A percentile compares a stretch with the other conserved stretches of the same genome.
These are phyloP conservation scores for Drosophila rufa DNA, from an alignment of 1,140 invertebrate species.

Conservation along the genomic window DNA sequence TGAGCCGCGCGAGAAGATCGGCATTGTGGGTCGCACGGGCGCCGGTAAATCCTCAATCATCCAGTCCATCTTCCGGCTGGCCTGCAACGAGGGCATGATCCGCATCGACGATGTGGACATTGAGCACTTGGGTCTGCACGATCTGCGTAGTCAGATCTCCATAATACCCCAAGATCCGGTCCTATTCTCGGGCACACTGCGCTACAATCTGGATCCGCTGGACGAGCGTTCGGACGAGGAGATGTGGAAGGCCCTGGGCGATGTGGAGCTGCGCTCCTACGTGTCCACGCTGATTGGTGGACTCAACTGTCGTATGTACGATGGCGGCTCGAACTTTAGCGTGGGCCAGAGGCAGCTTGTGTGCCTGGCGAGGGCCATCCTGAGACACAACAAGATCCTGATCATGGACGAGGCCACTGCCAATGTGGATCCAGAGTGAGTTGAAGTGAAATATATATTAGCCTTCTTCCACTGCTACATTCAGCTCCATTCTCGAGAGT, in stretches of 20 bases:
- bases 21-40: slow-evolving; percentile 94
- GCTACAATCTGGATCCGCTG: slow-evolving; percentile 94
- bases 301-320: slow-evolving; percentile 88
- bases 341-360: slow-evolving; percentile 92
- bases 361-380: slow-evolving; percentile 91
- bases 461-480: too few relatives aligned
- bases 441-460: slow-evolving; percentile 7
- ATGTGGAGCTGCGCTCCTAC: slow-evolving; percentile 90
- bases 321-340: slow-evolving; percentile 90
- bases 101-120: slow-evolving; percentile 88
- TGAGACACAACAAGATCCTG: slow-evolving; percentile 91
- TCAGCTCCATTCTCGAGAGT: too few relatives aligned
- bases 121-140: slow-evolving; percentile 87
- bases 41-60: slow-evolving; percentile 97
- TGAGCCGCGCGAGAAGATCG: slow-evolving; percentile 91
- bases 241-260: slow-evolving; percentile 93
- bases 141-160: slow-evolving; percentile 89
- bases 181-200: slow-evolving; percentile 91
- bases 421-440: slow-evolving; percentile 89
- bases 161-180: slow-evolving; percentile 94
- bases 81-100: slow-evolving; percentile 88
- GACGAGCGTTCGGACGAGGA: slow-evolving; percentile 90
- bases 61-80: slow-evolving; percentile 92
- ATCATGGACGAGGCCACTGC: slow-evolving; percentile 92
- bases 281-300: slow-evolving; percentile 87